Conservation (phyloP, 2,888 invertebrate species). For the Punctoribates punctum region DNA sequence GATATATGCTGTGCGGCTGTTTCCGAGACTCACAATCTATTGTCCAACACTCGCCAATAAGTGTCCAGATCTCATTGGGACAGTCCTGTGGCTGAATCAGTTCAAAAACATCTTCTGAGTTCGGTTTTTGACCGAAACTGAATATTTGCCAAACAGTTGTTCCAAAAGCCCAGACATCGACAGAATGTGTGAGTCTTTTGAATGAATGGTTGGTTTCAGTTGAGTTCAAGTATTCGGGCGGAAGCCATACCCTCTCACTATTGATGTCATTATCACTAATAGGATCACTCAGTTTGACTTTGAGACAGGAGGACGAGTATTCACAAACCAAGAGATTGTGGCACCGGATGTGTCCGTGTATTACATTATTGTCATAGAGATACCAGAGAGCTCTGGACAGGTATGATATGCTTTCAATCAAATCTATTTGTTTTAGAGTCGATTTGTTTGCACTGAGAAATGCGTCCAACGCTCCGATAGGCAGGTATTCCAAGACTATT, state of each 20-base stretch:
- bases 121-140: slow-evolving; percentile 64
- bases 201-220: slow-evolving; percentile 56
- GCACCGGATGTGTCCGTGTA: slow-evolving; percentile 78
- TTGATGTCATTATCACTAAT: slow-evolving; percentile 65
- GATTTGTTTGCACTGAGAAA: slow-evolving; percentile 58
- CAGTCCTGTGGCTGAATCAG: slow-evolving; percentile 67
- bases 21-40: slow-evolving; percentile 58
- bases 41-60: slow-evolving; percentile 54
- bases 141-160: slow-evolving; percentile 92
- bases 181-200: slow-evolving; percentile 54
- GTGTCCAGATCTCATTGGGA: slow-evolving; percentile 68
- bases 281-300: slow-evolving; percentile 78
- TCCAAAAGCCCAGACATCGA: slow-evolving; percentile 87
- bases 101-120: slow-evolving; percentile 59
- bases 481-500: slow-evolving; percentile 74
- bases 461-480: slow-evolving; percentile 70
- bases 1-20: slow-evolving; percentile 78
- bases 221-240: slow-evolving; percentile 63
- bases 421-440: slow-evolving; percentile 59
- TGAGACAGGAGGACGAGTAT: slow-evolving; percentile 65
- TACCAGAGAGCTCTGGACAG: slow-evolving; percentile 81
- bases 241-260: slow-evolving; percentile 65
- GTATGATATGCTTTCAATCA: slow-evolving; percentile 75
- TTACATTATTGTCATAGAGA: slow-evolving; percentile 60
- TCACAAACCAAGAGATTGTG: slow-evolving; percentile 72